Evolutionary conservation across 2,888 invertebrate species (phyloP), one percentile per base, ranked within the genome.

Genomic region (Polyommatus icarus): DNA sequence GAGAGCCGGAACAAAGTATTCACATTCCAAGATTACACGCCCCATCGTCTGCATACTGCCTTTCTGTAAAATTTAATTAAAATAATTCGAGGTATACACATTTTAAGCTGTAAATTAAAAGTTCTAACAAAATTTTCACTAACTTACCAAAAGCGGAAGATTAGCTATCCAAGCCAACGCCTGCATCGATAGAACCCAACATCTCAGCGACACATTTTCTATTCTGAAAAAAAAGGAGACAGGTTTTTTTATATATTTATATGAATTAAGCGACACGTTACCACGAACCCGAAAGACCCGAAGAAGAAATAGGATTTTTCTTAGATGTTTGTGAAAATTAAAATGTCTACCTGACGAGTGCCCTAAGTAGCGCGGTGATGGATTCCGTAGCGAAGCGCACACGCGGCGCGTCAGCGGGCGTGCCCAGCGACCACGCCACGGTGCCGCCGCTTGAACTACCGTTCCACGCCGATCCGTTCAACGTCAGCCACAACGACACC

Each of bases 401-500:
- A 80, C 93, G 91, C 83, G 94, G 94, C 83, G 89, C 86, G 86
- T 94, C 94, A 4, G 90, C 87, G 36, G 93, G 93, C 81, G 89
- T 84, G 67, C 89, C 87, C 82, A 89, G 86, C 80, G 90, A 85
- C 91, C 91, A 92, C 76, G 89, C 86, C 24, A 24, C 20, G 10
- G 77, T 50, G 36, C 77, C 73, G 20, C 72, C 59, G 76, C 80
- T 79, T 83, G 89, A 87, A 82, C 87, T 84, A 78, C 85, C 84
- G 83, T 95, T 86, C 94, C 93, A 89, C 87, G 90, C 84, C 79
- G 94, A 88, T 89, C 97, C 95, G 95, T 98, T 98, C 80, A 98
- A 92, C 3, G 97, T 98, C 80, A 98, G 93, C 98, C 98, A 98
- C 82, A 98, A 93, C 82, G 98, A 97, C 59, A 98, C 93, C 76